A percentile compares a stretch with the other conserved stretches of the same genome.
These are phyloP conservation scores for Clarias macrocephalus DNA, from an alignment of 2,113 vertebrate genomes.

Conservation along the genomic window DNA sequence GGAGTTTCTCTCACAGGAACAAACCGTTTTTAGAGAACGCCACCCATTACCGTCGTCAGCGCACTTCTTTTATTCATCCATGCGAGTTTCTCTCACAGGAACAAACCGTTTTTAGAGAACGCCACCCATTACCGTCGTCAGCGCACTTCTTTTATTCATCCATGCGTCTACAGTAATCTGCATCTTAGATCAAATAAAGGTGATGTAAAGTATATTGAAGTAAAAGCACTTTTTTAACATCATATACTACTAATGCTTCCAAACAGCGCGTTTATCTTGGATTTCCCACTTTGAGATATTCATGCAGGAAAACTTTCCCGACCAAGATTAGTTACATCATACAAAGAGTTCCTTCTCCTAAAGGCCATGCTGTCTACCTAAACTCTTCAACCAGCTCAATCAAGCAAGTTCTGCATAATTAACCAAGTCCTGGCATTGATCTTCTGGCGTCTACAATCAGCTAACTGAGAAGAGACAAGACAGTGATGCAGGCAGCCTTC, in stretches of 20 bases:
- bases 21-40: conserved; percentile 13
- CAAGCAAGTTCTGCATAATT: not conserved
- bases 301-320: not conserved
- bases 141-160: conserved; percentile 7
- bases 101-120: conserved; percentile 19
- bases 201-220: not conserved
- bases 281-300: not conserved
- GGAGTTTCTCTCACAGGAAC: conserved; percentile 3
- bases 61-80: conserved; percentile 5
- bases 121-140: not conserved
- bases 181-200: not conserved
- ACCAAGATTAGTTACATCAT: not conserved
- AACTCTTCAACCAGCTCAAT: not conserved
- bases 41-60: not conserved
- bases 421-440: not conserved
- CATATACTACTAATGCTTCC: not conserved
- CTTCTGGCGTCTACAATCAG: not conserved
- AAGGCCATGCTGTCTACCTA: not conserved
- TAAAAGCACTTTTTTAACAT: not conserved
- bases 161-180: not conserved
- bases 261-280: too few species aligned
- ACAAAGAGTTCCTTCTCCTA: not conserved
- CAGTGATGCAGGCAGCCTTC: not conserved
- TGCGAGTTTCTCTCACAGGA: not conserved
- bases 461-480: not conserved